Conservation (phyloP, 2,113 vertebrate genomes). For the Neogobius melanostomus region DNA sequence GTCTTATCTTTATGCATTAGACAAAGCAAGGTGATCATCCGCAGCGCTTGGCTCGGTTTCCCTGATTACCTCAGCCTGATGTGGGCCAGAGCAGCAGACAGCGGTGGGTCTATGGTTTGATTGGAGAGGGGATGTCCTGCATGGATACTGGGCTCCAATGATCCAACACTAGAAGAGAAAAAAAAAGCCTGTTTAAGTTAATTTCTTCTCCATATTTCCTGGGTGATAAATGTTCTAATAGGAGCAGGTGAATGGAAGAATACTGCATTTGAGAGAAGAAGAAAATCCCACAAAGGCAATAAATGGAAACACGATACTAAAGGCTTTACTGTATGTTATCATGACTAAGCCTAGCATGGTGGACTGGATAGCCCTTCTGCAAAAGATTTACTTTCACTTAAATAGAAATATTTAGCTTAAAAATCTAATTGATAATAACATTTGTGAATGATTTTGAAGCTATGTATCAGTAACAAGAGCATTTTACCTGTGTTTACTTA, state of each 20-base stretch:
- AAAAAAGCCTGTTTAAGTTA: neutral
- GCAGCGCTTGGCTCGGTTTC: conserved; percentile 34
- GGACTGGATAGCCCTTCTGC: neutral
- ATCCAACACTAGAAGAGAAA: neutral
- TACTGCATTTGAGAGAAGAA: neutral
- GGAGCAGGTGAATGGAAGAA: neutral
- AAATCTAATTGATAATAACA: too few species aligned
- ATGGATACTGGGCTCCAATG: conserved; percentile 8
- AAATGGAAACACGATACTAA: neutral
- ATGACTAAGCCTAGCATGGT: neutral
- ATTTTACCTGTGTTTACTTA: too few species aligned
- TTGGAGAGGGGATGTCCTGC: conserved; percentile 13
- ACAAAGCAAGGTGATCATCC: conserved; percentile 55
- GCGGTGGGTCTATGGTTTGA: conserved; percentile 6
- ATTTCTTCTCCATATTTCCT: neutral
- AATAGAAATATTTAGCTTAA: too few species aligned
- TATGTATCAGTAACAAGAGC: too few species aligned
- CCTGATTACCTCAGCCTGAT: conserved; percentile 61
- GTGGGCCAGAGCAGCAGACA: conserved; percentile 43
- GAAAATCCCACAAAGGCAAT: neutral
- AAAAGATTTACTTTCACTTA: too few species aligned
- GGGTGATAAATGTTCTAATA: neutral
- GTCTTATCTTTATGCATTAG: conserved; percentile 59
- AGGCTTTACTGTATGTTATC: neutral
- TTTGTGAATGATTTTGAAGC: too few species aligned